Conservation (phyloP, 2,888 invertebrate species). For the Iphiclides podalirius region DNA sequence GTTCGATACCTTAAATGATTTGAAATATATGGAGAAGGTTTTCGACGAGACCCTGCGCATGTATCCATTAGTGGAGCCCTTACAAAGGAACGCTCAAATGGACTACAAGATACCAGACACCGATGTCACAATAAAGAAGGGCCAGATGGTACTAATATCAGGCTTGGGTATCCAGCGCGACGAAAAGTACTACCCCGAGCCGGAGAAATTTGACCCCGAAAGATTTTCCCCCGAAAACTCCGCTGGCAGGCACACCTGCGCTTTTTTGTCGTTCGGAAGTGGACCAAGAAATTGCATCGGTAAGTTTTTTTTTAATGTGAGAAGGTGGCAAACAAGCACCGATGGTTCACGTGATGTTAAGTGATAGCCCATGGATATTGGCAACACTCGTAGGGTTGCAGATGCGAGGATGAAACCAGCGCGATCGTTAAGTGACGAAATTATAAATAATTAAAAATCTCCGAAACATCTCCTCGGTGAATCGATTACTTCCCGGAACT, state of each 20-base stretch:
- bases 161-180: constrained; percentile 60
- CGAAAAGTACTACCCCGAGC: constrained; percentile 56
- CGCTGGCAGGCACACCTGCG: constrained; percentile 45
- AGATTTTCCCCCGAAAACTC: constrained; percentile 53
- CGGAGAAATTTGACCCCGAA: constrained; percentile 67
- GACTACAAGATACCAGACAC: constrained; percentile 55
- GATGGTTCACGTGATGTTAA: no score
- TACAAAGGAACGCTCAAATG: constrained; percentile 49
- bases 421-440: no score
- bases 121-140: constrained; percentile 49
- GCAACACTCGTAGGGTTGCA: no score
- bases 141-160: constrained; percentile 45
- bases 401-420: no score
- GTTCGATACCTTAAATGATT: constrained; percentile 53
- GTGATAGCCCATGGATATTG: no score
- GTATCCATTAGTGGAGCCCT: constrained; percentile 59
- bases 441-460: no score
- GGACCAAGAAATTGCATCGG: constrained; percentile 66
- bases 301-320: constrained; percentile 37
- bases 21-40: constrained; percentile 59
- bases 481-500: no score
- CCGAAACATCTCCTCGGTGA: no score
- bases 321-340: no score
- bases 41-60: constrained; percentile 59
- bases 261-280: constrained; percentile 59